Percentiles rank a stretch among this genome's conserved stretches.
Conservation (phyloP, 2,797 vertebrate species). For the Siniperca undulata region DNA sequence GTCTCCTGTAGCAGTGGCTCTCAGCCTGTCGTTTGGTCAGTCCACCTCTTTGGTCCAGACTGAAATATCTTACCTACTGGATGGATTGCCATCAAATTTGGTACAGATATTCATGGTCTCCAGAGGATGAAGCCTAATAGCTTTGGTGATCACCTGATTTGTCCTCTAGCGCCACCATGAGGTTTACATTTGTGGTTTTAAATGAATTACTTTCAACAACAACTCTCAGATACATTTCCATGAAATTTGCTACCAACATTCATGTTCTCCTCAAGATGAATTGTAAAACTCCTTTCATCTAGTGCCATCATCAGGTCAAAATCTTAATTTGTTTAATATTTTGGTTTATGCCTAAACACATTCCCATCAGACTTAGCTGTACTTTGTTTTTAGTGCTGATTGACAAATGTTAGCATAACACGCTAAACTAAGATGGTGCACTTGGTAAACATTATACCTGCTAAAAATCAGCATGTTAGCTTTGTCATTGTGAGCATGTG, state of each 20-base stretch:
- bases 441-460: not conserved
- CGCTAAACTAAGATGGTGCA: not conserved
- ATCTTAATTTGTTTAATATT: not conserved
- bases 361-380: not conserved
- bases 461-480: not conserved
- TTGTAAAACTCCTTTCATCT: not conserved
- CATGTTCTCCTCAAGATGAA: not conserved
- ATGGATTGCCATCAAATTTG: not conserved
- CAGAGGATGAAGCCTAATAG: not conserved
- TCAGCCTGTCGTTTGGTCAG: not conserved
- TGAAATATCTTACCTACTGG: not conserved
- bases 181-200: not conserved
- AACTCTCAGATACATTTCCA: not conserved
- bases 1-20: too few species aligned
- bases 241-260: not conserved
- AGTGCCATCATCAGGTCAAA: not conserved
- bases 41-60: not conserved
- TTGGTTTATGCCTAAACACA: too few species aligned
- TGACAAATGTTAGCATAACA: not conserved
- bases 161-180: not conserved
- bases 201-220: not conserved
- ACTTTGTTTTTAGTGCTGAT: not conserved
- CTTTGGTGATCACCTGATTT: not conserved
- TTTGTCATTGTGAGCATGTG: not conserved
- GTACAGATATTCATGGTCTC: not conserved